Base-by-base conservation (phyloP, 1,140 invertebrate genomes). In the Aplysia californica region DNA sequence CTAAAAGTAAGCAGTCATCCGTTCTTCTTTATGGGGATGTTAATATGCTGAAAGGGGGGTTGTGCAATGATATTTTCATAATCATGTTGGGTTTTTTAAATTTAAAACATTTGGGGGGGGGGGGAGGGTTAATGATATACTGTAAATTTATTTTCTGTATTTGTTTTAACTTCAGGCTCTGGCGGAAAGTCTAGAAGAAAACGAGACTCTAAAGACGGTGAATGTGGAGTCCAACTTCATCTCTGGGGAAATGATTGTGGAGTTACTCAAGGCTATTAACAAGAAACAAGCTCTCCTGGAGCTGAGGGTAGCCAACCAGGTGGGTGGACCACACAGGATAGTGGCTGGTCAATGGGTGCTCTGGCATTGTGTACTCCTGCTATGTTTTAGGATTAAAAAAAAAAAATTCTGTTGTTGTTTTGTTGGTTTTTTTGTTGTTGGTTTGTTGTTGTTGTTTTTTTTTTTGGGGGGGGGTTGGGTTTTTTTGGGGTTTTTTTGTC, bases 211-310 rank as follows among this genome's bases (percentile, higher is more conserved):
- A 79, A 93, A 94, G 89, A 95, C 96, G 83, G 91, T 99, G 84
- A 98, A 98, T 90, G 94, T 99, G 80, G 97, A 99, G 93, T 98
- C 97, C 68, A 99, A 99, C 92, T 97, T 96, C 89, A 94, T 99
- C 87, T 91, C 95, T 94, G 85, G 91, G 91, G 86, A 87, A 41
- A 93, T 94, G 67, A 93, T 98, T 85, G 93, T 97, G 72, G 93
- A 93, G 88, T 91, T 99, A 59, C 93, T 98, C 58, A 94, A 94
- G 90, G 93, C 96, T 58, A 92, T 98, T 82, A 93, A 97, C 76
- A 93, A 94, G 82, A 95, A 95, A 81, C 95, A 96, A 87, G 93
- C 93, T 69, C 92, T 98, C 50, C 94, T 96, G 91, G 97, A 98
- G 91, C 96, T 98, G 87, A 93, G 97, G 89, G 96, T 96, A 77